phyloP scores from a whole-genome alignment of 92 coral and sea anemone genomes.

The Montipora capitata region DNA sequence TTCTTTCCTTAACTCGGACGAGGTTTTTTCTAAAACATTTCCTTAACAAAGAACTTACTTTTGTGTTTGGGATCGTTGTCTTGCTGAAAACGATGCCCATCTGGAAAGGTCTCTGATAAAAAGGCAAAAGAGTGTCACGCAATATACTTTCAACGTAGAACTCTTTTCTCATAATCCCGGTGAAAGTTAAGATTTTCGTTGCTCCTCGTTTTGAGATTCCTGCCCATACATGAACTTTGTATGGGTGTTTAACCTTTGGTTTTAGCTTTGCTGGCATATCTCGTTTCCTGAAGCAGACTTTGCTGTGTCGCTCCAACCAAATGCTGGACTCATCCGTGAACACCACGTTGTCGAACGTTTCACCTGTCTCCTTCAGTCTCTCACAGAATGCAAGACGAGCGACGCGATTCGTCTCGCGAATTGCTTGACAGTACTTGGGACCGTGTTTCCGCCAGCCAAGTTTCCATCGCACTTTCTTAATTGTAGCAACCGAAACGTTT shows the following conservation, averaged over 20 bases:
- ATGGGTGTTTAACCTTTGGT: constrained; percentile 51
- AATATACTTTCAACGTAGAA: too few species aligned
- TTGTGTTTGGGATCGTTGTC: too few species aligned
- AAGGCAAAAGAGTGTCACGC: background rate
- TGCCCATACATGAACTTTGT: constrained; percentile 53
- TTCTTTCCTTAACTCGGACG: too few species aligned
- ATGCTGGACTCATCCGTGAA: constrained; percentile 64
- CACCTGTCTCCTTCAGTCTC: too few species aligned
- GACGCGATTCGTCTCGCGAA: constrained; percentile 37
- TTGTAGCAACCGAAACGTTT: background rate
- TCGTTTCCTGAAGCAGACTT: constrained; percentile 38
- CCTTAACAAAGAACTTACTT: too few species aligned
- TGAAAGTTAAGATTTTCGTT: background rate
- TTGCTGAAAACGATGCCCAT: background rate
- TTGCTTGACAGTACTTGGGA: too few species aligned
- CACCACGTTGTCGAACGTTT: constrained; percentile 13
- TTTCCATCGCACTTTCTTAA: background rate
- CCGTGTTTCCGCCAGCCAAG: background rate
- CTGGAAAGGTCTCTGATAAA: background rate
- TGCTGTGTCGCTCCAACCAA: constrained; percentile 31
- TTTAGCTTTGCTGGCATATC: constrained; percentile 41
- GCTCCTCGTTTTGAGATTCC: background rate
- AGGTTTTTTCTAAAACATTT: too few species aligned
- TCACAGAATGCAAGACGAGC: constrained; percentile 28
- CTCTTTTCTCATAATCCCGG: too few species aligned